A percentile compares a stretch with the other conserved stretches of the same genome.
Evolutionary conservation across 2,113 vertebrate species (phyloP).

Genomic region (Erythrocercus mccallii): DNA sequence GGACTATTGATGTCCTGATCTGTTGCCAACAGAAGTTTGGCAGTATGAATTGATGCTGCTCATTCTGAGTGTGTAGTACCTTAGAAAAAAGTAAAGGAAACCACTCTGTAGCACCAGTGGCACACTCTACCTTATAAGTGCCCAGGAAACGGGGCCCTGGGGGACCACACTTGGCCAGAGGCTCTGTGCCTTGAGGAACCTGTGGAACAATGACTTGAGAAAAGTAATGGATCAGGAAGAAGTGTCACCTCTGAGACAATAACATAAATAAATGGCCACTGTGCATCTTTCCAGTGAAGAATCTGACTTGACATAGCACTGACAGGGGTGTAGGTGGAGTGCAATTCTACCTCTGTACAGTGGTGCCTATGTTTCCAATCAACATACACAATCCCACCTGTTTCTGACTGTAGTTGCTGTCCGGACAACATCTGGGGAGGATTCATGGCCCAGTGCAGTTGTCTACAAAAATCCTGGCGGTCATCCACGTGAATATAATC

Average conservation of each 20-base stretch:
- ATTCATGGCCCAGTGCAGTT: constrained; percentile 98
- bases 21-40: background rate
- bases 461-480: constrained; percentile 90
- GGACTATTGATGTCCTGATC: background rate
- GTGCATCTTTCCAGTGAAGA: background rate
- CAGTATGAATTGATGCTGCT: background rate
- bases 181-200: too few relatives aligned
- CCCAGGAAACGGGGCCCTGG: background rate
- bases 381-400: constrained; percentile 72
- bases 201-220: too few relatives aligned
- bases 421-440: constrained; percentile 76
- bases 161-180: too few relatives aligned
- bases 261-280: background rate
- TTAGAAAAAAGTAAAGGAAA: background rate
- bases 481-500: constrained; percentile 99
- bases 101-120: background rate
- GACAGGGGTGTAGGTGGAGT: rapidly evolving
- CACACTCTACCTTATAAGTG: background rate
- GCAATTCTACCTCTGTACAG: background rate
- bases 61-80: background rate
- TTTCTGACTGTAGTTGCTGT: constrained; percentile 73
- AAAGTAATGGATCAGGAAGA: background rate
- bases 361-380: background rate
- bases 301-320: background rate
- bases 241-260: background rate